Evolutionary conservation across 2,888 invertebrate genomes (phyloP).

Genomic region (Gortyna flavago): DNA sequence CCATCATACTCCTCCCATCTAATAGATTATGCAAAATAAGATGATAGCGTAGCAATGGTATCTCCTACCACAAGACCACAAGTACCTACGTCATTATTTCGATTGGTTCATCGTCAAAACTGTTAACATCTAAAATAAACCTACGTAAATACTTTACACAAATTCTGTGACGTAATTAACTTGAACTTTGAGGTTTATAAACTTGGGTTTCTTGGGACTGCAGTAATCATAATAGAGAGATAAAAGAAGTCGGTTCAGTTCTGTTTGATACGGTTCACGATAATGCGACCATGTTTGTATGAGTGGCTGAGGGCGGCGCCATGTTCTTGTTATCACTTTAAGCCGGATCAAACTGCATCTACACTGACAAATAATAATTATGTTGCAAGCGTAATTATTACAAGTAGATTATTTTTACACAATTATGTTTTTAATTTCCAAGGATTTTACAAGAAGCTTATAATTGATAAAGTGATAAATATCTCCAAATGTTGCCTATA

Average conservation of each 20-base stretch:
- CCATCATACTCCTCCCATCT: no score
- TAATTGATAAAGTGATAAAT: neutral
- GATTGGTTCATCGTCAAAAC: neutral
- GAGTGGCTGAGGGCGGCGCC: constrained; percentile 37
- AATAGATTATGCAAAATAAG: neutral
- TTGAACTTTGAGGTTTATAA: constrained; percentile 33
- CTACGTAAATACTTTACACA: neutral
- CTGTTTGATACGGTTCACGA: constrained; percentile 52
- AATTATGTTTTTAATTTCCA: neutral
- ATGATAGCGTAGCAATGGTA: neutral
- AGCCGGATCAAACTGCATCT: constrained; percentile 52
- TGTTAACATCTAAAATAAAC: neutral
- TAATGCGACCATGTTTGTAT: constrained; percentile 22
- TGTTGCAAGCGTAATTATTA: constrained; percentile 23
- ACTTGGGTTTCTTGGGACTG: constrained; percentile 11
- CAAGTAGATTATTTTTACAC: constrained; percentile 14
- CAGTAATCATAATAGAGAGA: constrained; percentile 28
- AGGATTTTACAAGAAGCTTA: neutral
- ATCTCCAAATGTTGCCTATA: neutral
- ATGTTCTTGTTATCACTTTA: constrained; percentile 41
- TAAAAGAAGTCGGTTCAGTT: constrained; percentile 31
- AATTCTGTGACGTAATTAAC: constrained; percentile 28
- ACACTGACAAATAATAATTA: constrained; percentile 42
- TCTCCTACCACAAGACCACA: neutral
- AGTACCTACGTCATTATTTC: neutral